phyloP scores from a whole-genome alignment of 2,113 vertebrate genomes.

The Colossoma macropomum region DNA sequence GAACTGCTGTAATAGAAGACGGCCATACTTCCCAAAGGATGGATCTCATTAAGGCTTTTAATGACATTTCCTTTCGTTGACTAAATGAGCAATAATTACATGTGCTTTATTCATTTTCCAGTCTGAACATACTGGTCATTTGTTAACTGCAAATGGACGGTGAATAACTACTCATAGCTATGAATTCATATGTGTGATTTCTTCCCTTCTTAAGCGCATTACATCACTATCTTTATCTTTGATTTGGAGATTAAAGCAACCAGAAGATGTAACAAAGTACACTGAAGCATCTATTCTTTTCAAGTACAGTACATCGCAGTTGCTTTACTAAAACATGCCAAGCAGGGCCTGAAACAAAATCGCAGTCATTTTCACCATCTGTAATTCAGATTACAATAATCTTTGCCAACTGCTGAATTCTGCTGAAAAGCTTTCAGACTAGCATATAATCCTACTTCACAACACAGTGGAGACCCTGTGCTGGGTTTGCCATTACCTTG shows the following conservation, averaged over 20 bases:
- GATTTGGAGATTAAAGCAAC: too few species aligned
- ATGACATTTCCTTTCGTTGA: not conserved
- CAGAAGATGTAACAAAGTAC: not conserved
- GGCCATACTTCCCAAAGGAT: not conserved
- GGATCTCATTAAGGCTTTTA: not conserved
- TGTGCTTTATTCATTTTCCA: not conserved
- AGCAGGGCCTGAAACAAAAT: not conserved
- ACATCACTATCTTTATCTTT: too few species aligned
- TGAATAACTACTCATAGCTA: too few species aligned
- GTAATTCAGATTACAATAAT: not conserved
- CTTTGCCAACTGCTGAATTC: conserved; percentile 11
- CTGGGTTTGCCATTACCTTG: conserved; percentile 7
- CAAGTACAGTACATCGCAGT: too few species aligned
- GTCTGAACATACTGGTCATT: not conserved
- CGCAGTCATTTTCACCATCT: not conserved
- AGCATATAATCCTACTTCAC: not conserved
- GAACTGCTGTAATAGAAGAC: not conserved
- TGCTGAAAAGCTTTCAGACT: not conserved
- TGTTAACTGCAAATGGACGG: not conserved
- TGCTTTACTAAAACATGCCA: not conserved
- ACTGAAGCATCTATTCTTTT: too few species aligned
- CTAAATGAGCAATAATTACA: not conserved
- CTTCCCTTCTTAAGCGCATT: too few species aligned
- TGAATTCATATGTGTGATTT: too few species aligned
- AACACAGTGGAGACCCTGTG: conserved; percentile 3